phyloP scores from a whole-genome alignment of 1,140 invertebrate genomes.

The Sycophila sp. region DNA sequence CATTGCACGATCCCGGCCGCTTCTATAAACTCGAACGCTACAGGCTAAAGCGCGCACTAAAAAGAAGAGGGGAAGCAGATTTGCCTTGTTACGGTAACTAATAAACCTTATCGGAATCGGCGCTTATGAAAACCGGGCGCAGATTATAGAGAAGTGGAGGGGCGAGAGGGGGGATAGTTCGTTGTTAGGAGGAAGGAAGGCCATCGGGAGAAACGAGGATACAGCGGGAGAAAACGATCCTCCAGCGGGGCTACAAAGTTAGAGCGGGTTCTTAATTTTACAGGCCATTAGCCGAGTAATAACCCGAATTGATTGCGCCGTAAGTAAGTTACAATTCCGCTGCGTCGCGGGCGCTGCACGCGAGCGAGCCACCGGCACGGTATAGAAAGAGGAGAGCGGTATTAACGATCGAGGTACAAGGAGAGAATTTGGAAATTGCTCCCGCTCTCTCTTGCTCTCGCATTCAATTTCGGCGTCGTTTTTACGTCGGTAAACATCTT shows the following conservation, averaged over 20 bases:
- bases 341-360: constrained; percentile 18
- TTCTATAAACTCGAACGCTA: too few relatives aligned
- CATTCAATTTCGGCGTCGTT: constrained; percentile 12
- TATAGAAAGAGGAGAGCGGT: background rate
- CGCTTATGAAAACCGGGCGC: background rate
- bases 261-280: constrained; percentile 51
- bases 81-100: background rate
- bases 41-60: too few relatives aligned
- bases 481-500: background rate
- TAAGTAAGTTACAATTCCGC: constrained; percentile 56
- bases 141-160: too few relatives aligned
- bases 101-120: constrained; percentile 12
- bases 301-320: constrained; percentile 58
- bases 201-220: constrained; percentile 19
- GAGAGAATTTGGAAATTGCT: background rate
- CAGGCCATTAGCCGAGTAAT: constrained; percentile 57
- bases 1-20: too few relatives aligned
- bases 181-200: background rate
- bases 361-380: constrained; percentile 24
- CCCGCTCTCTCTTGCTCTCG: too few relatives aligned
- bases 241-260: background rate
- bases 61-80: background rate
- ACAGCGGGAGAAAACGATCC: constrained; percentile 17
- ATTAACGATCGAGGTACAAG: constrained; percentile 30
- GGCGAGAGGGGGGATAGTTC: too few relatives aligned